phyloP scores from a whole-genome alignment of 1,140 invertebrate species.

The Papilio machaon region DNA sequence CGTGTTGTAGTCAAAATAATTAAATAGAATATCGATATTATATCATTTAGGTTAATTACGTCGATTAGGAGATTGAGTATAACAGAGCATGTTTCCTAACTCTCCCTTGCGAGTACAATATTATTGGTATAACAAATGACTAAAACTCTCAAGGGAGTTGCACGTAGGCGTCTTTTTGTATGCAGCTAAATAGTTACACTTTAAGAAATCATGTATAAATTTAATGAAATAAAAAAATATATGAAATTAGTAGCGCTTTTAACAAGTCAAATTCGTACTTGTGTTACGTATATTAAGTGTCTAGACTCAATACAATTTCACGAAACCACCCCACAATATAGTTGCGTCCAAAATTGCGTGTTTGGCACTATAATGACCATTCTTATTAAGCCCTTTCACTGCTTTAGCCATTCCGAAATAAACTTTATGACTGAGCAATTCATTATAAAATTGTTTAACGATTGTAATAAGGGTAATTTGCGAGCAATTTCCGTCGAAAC shows the following conservation, averaged over 20 bases:
- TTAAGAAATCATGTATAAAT: not conserved
- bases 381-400: not conserved
- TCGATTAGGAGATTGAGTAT: slow-evolving; percentile 29
- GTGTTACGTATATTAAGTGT: slow-evolving; percentile 7
- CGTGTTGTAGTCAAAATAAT: no score
- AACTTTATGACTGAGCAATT: slow-evolving; percentile 2
- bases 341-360: slow-evolving; percentile 19
- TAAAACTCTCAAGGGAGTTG: slow-evolving; percentile 7
- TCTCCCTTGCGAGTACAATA: not conserved
- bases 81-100: not conserved
- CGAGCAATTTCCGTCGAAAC: slow-evolving; percentile 32
- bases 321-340: slow-evolving; percentile 1
- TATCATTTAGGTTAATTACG: no score
- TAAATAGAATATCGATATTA: no score
- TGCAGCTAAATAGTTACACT: not conserved
- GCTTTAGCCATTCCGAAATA: slow-evolving; percentile 11
- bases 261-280: not conserved
- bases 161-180: not conserved
- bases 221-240: not conserved
- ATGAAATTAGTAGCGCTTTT: not conserved
- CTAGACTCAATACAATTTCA: slow-evolving; percentile 14
- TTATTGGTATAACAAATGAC: slow-evolving; percentile 26
- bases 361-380: slow-evolving; percentile 20
- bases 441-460: slow-evolving; percentile 16
- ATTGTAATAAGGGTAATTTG: slow-evolving; percentile 28